Base-by-base conservation (phyloP, 2,113 vertebrate species). In the Eulemur macaco region DNA sequence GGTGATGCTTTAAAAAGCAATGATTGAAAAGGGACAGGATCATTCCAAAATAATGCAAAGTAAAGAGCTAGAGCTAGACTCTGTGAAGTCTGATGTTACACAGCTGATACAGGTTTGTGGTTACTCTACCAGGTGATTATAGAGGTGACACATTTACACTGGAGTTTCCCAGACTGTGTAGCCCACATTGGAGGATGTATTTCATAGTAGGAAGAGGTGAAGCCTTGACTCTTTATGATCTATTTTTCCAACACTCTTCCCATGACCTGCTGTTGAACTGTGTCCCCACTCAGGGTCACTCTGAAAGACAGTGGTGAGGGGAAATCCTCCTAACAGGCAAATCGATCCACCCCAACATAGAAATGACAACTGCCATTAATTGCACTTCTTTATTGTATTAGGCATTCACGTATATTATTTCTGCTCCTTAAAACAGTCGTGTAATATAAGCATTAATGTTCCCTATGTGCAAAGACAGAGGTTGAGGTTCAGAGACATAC, bases 221-320 rank as follows among this genome's bases (percentile, higher is more conserved):
- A 78, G 23, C 5, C 39, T 90, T 29, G 2, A 17, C 42, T 66
- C 34, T 23, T 71, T 5, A 10, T 64, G 14, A 11, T 37, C 10
- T 82, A 1, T 45, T 86, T 58, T 86, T 66, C 45, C 8, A 81
- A 8, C 6, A 27, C n/a, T 78, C 15, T 82, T 73, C 11, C 15
- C 2, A 5, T 12, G 64, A 39, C 20, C 13, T n/a, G 6, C 58
- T 84, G 2, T 60, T 71, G 5, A 23, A n/a, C 54, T 27, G 0
- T 45, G 7, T 63, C 2, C 29, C 13, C 8, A 25, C 3, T 37
- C 42, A 42, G 12, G 25, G 37, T 45, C 47, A 25, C 18, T 45
- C 60, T 39, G 31, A 50, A 89, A 86, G 74, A 34, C 20, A 37
- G 1, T 9, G 21, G 17, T 50, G 21, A 84, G 52, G 47, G 23